Evolutionary conservation across 2,888 invertebrate genomes (phyloP), one percentile per base, ranked within the genome.

Genomic region (Dynastes maya): DNA sequence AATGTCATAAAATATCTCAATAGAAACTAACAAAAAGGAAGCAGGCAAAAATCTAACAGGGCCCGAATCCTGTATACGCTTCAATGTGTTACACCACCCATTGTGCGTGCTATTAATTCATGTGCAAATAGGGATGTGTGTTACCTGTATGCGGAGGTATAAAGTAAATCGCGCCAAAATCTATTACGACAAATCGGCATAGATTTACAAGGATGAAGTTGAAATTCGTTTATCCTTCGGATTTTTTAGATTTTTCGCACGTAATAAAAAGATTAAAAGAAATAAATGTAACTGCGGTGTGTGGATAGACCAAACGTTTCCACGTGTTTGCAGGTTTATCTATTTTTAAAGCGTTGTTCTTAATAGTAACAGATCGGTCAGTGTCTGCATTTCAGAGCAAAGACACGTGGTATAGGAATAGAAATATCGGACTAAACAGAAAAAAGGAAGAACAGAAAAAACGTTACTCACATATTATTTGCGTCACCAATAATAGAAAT

Each of bases 341-440:
- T 74, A 74, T 74, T 74, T 74, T 74, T 74, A 74, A 74, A 61
- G 40, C 40, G 72, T 61, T 13, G 45, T 61, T 74, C 45, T 61
- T 45, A 74, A 74, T 72, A 72, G 72, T n/a, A 70, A 70, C 53
- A 72, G 55, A 72, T 74, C 72, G 72, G 72, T 72, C 72, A 72
- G 72, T 74, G 72, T 74, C 72, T 74, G 72, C 72, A 74, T 74
- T 61, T 74, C 45, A 45, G 55, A 58, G 37, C 55, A 58, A 55
- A 71, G 61, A 45, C 72, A 74, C 72, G 72, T 74, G 72, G 55
- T 74, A 63, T 32, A 49, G 45, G 55, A 63, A 74, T 74, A 74
- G 61, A 61, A 61, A 61, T 55, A 32, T 16, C 32, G 37, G 32
- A 71, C 45, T 16, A 27, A 51, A 58, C 27, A 53, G 4, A 61